Evolutionary conservation across 2,888 invertebrate species (phyloP), one percentile per base, ranked within the genome.

Genomic region (Callinectes sapidus): DNA sequence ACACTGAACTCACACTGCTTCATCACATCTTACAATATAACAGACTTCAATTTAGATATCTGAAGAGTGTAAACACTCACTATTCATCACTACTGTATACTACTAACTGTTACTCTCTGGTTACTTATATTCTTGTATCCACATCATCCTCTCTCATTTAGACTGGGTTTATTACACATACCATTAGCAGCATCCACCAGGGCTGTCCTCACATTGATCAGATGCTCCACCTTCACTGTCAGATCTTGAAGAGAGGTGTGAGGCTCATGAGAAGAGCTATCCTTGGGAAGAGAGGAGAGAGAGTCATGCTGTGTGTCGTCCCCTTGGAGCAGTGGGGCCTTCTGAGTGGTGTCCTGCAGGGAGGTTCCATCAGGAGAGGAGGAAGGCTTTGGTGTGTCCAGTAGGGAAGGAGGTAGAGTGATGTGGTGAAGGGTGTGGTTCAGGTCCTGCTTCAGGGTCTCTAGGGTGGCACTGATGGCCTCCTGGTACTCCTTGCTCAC

Each of bases 181-280:
- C 92, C 92, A 66, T 90, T 92, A 61, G 92, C 89, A 48, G 92
- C 92, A 42, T 92, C 92, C 61, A 92, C 92, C 13, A 92, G 90
- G n/a, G 92, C 87, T 23, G 89, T 90, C 32, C 92, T 90, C 6
- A 86, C 87, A 90, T 92, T 89, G 28, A 92, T 92, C 28, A 92
- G 90, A 16, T 90, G 90, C n/a, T 90, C 87, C 39, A 92, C 92
- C n/a, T 87, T 90, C 13, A 66, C 85, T 87, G 90, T 89, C 61
- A 42, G 28, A 35, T 71, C 23, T 16, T 71, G 89, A 35, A 18
- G 32, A 18, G 14, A 35, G 77, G 10, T 81, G 16, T 32, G 81
- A 81, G 81, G 18, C 32, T 81, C 81, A 14, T 14, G 6, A 18
- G 81, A 18, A 81, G 35, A 81, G 71, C 0, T 10, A 35, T 81